These are phyloP conservation scores for Mycalesis mineus DNA, from an alignment of 2,888 invertebrate species.

Conservation along the genomic window DNA sequence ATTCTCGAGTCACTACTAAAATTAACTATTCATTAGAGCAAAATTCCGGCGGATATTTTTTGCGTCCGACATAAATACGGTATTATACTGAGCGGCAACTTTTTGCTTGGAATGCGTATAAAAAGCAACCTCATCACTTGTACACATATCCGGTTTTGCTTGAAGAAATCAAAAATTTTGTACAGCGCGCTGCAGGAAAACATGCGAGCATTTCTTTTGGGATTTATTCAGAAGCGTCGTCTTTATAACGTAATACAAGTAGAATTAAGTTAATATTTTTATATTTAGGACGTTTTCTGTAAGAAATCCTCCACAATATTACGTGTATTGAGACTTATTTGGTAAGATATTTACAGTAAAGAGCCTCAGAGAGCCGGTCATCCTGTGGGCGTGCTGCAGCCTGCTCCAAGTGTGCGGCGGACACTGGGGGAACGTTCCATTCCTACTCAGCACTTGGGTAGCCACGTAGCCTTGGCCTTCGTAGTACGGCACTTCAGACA, in stretches of 20 bases:
- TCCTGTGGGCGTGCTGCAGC: constrained; percentile 61
- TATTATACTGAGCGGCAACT: constrained; percentile 59
- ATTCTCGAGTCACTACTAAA: constrained; percentile 61
- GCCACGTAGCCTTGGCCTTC: constrained; percentile 74
- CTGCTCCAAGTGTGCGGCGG: constrained; percentile 74
- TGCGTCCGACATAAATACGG: constrained; percentile 57
- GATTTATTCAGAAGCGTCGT: too few relatives aligned
- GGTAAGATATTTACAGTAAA: constrained; percentile 59
- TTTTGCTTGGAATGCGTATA: constrained; percentile 71
- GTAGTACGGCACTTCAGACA: constrained; percentile 72
- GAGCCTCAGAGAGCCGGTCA: constrained; percentile 61
- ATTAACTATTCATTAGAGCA: constrained; percentile 69
- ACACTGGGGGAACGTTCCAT: constrained; percentile 74
- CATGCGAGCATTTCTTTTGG: constrained; percentile 6
- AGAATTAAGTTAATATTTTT: too few relatives aligned
- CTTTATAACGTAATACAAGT: too few relatives aligned
- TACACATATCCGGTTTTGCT: constrained; percentile 57
- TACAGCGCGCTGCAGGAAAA: constrained; percentile 28
- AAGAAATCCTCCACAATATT: too few relatives aligned
- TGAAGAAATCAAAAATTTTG: constrained; percentile 48
- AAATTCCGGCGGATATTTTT: constrained; percentile 65
- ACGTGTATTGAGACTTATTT: too few relatives aligned
- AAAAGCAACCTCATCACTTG: constrained; percentile 58
- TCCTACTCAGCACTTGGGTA: constrained; percentile 70
- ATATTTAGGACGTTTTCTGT: too few relatives aligned